These are phyloP conservation scores for Panurus biarmicus DNA, from an alignment of 2,113 vertebrate genomes.

Conservation along the genomic window DNA sequence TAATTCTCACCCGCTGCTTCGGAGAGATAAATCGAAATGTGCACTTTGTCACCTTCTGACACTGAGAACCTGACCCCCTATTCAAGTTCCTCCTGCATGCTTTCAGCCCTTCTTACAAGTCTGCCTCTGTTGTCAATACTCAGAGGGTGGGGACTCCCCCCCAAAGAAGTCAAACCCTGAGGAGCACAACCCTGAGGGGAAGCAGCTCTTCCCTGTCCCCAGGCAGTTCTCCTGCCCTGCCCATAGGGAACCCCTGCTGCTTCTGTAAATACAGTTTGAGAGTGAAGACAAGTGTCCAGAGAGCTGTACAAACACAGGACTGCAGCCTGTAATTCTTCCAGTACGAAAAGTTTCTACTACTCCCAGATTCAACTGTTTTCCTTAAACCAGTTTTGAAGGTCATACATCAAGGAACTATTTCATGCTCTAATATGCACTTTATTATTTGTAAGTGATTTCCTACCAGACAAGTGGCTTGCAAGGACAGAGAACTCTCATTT, in stretches of 20 bases:
- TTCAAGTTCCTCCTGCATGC: not conserved
- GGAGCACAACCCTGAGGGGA: not conserved
- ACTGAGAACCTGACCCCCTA: not conserved
- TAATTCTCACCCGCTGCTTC: not conserved
- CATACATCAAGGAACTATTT: constrained; percentile 19
- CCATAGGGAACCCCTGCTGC: not conserved
- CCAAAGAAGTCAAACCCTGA: rapidly evolving
- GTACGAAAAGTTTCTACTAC: not conserved
- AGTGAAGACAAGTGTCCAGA: rapidly evolving
- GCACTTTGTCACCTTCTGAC: not conserved
- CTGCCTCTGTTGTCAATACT: not conserved
- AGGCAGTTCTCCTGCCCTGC: not conserved
- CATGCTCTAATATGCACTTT: not conserved
- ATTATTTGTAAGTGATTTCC: constrained; percentile 47
- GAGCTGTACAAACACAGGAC: not conserved
- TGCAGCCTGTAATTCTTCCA: not conserved
- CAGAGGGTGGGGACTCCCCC: not conserved
- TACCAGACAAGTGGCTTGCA: constrained; percentile 48
- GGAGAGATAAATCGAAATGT: not conserved
- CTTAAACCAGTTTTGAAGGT: constrained; percentile 24
- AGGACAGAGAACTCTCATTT: constrained; percentile 31
- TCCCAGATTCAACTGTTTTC: not conserved
- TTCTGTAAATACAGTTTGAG: not conserved
- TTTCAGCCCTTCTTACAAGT: not conserved
- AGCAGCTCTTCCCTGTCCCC: not conserved